A percentile compares a stretch with the other conserved stretches of the same genome.
Evolutionary conservation across 2,797 vertebrate species (phyloP).

Genomic region (Enteromius anoplus): DNA sequence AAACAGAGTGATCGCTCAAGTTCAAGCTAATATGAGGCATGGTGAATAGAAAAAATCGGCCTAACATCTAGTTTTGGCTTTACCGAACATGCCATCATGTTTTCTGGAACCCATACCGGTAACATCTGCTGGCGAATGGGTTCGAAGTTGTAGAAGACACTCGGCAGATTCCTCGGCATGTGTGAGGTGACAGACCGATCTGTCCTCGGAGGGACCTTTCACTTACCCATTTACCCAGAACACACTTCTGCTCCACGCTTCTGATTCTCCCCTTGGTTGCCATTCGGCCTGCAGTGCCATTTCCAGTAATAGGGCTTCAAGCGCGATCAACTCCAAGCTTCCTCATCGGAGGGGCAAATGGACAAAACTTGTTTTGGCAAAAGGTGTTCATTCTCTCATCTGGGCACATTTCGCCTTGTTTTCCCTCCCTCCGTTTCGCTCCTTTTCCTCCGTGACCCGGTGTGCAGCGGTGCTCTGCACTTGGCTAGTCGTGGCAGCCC

Average conservation of each 20-base stretch:
- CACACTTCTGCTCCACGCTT: slow-evolving; percentile 86
- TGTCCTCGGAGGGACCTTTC: slow-evolving; percentile 83
- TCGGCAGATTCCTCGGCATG: slow-evolving; percentile 84
- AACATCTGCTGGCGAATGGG: slow-evolving; percentile 93
- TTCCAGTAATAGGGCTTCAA: slow-evolving; percentile 90
- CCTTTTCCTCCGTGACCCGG: slow-evolving; percentile 71
- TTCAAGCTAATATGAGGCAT: not conserved
- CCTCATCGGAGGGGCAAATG: slow-evolving; percentile 84
- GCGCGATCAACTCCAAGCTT: slow-evolving; percentile 87
- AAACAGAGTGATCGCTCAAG: not conserved
- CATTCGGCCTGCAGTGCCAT: slow-evolving; percentile 91
- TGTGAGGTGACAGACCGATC: slow-evolving; percentile 71
- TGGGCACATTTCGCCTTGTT: slow-evolving; percentile 29
- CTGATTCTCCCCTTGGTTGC: slow-evolving; percentile 97
- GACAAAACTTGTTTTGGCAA: slow-evolving; percentile 66
- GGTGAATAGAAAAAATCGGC: not conserved
- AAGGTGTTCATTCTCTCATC: slow-evolving; percentile 43
- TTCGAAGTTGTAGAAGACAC: slow-evolving; percentile 80
- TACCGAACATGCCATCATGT: slow-evolving; percentile 45
- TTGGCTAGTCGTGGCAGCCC: slow-evolving; percentile 82
- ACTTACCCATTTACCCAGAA: slow-evolving; percentile 73
- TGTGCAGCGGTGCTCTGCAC: slow-evolving; percentile 83
- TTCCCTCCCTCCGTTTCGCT: slow-evolving; percentile 42
- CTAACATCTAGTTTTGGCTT: slow-evolving; percentile 30
- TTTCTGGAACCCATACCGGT: slow-evolving; percentile 63